Evolutionary conservation across 2,797 vertebrate genomes (phyloP).

Genomic region (Xenentodon cancila): DNA sequence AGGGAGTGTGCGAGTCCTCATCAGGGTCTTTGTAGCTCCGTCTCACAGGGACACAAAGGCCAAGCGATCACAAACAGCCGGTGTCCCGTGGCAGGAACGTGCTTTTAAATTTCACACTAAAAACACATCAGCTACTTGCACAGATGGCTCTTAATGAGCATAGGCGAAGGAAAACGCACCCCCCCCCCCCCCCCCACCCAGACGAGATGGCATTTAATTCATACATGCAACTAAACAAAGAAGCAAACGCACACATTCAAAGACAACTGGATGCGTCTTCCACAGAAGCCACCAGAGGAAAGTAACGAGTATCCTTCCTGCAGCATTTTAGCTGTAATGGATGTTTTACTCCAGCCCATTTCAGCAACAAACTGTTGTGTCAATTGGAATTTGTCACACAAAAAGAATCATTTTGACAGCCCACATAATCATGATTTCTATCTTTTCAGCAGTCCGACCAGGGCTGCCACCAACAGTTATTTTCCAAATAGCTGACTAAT

Average conservation of each 20-base stretch:
- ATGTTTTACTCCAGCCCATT: background rate
- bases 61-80: conserved; percentile 17
- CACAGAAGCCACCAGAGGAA: background rate
- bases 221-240: conserved; percentile 30
- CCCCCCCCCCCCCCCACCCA: conserved; percentile 12
- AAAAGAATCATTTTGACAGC: conserved; percentile 2
- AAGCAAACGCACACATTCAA: conserved; percentile 2
- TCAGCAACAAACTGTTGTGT: background rate
- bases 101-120: conserved; percentile 12
- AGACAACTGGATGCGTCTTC: background rate
- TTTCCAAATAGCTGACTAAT: background rate
- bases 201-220: conserved; percentile 12
- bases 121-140: conserved; percentile 3
- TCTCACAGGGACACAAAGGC: conserved; percentile 18
- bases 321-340: background rate
- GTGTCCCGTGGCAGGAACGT: conserved; percentile 9
- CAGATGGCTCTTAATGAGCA: conserved; percentile 42
- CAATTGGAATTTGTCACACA: background rate
- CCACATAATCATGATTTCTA: background rate
- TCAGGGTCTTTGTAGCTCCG: background rate
- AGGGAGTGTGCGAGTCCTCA: conserved; percentile 10
- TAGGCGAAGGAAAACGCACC: conserved; percentile 3
- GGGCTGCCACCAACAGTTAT: background rate
- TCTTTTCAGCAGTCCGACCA: background rate
- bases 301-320: conserved; percentile 10